A percentile compares a stretch with the other conserved stretches of the same genome.
phyloP scores from a whole-genome alignment of 2,797 vertebrate species.

The Gallirallus australis region DNA sequence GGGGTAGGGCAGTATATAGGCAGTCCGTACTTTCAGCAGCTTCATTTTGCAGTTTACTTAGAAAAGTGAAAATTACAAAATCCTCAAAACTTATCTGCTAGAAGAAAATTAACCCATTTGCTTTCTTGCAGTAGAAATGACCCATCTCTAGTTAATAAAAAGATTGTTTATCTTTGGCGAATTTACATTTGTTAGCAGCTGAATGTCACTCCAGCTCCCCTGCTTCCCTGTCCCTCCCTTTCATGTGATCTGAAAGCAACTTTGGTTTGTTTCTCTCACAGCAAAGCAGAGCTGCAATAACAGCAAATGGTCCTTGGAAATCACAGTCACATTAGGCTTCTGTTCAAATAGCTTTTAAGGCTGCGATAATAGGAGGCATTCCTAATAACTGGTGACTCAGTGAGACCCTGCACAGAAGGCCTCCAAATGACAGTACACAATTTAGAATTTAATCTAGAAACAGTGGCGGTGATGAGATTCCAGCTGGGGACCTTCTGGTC shows the following conservation, averaged over 20 bases:
- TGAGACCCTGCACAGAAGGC: conserved; percentile 83
- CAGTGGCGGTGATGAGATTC: conserved; percentile 78
- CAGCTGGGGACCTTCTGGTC: conserved; percentile 83
- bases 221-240: conserved; percentile 52
- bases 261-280: conserved; percentile 75
- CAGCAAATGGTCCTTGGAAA: conserved; percentile 84
- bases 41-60: background rate
- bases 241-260: conserved; percentile 70
- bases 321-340: conserved; percentile 82
- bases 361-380: conserved; percentile 80
- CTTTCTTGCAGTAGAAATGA: conserved; percentile 48
- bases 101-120: conserved; percentile 6
- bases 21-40: background rate
- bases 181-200: conserved; percentile 54
- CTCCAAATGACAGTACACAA: conserved; percentile 81
- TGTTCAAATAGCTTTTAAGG: conserved; percentile 85
- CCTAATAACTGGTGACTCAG: conserved; percentile 83
- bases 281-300: conserved; percentile 78
- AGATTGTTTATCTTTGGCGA: conserved; percentile 62
- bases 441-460: conserved; percentile 85
- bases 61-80: background rate
- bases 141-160: conserved; percentile 22
- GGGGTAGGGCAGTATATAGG: background rate
- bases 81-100: background rate
- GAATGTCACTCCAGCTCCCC: conserved; percentile 58